These are phyloP conservation scores for Perizoma affinitatum DNA, from an alignment of 2,888 invertebrate genomes.

Conservation along the genomic window DNA sequence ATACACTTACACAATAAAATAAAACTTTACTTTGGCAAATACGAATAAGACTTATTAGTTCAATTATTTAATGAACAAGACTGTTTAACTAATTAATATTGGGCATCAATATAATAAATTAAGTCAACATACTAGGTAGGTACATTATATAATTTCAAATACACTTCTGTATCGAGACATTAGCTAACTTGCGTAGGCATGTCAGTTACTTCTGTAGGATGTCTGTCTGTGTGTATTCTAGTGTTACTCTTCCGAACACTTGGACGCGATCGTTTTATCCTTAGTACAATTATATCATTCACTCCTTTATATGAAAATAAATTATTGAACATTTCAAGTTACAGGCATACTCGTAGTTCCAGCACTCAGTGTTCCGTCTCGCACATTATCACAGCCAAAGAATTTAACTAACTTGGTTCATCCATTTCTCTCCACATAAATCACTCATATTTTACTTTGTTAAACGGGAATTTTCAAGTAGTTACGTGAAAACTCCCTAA, in stretches of 20 bases:
- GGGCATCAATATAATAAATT: too few relatives aligned
- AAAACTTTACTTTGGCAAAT: slow-evolving; percentile 24
- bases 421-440: slow-evolving; percentile 3
- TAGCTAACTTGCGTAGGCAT: neutral
- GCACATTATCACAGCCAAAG: slow-evolving; percentile 23
- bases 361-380: slow-evolving; percentile 18
- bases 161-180: too few relatives aligned
- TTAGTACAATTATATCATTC: neutral
- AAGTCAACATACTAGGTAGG: too few relatives aligned
- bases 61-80: neutral
- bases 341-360: neutral
- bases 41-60: slow-evolving; percentile 15
- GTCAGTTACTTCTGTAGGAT: neutral
- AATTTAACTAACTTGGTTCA: slow-evolving; percentile 12
- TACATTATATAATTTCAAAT: too few relatives aligned
- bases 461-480: neutral
- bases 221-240: too few relatives aligned
- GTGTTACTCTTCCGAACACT: too few relatives aligned
- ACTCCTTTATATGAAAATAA: slow-evolving; percentile 23
- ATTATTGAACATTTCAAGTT: slow-evolving; percentile 10
- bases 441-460: neutral
- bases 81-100: neutral
- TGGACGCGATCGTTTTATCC: too few relatives aligned
- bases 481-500: neutral
- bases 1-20: slow-evolving; percentile 21